These are phyloP conservation scores for Parauchenoglanis punctatus DNA, from an alignment of 2,797 vertebrate genomes.

Conservation along the genomic window DNA sequence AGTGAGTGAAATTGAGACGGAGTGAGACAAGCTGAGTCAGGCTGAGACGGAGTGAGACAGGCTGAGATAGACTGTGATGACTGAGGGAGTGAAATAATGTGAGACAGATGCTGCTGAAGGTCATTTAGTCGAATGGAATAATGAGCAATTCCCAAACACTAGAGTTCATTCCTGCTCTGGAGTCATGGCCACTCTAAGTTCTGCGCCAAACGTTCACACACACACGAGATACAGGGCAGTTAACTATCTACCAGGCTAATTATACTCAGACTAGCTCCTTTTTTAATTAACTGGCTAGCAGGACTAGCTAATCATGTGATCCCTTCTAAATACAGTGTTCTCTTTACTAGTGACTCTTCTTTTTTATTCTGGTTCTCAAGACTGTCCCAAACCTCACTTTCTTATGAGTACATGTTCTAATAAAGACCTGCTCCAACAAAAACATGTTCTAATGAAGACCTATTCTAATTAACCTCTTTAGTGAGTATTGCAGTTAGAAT, in stretches of 20 bases:
- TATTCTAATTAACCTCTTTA: background rate
- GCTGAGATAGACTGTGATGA: too few species aligned
- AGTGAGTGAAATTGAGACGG: background rate
- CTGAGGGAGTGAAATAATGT: too few species aligned
- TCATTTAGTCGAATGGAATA: background rate
- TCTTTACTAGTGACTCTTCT: background rate
- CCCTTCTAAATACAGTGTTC: background rate
- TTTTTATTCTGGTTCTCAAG: background rate
- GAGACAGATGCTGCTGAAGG: background rate
- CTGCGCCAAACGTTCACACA: background rate
- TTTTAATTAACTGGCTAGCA: constrained; percentile 11
- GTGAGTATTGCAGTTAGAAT: background rate
- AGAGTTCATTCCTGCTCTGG: background rate
- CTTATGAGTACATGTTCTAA: background rate
- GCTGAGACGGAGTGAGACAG: background rate
- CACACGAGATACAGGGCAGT: background rate
- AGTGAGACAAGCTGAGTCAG: background rate
- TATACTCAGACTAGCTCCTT: background rate
- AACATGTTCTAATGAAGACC: background rate
- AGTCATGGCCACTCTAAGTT: background rate
- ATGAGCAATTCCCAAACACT: background rate
- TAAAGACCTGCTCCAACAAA: too few species aligned
- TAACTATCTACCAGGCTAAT: background rate
- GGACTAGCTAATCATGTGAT: constrained; percentile 12
- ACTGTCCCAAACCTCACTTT: background rate